Evolutionary conservation across 2,113 vertebrate species (phyloP).

Genomic region (Alligator mississippiensis): DNA sequence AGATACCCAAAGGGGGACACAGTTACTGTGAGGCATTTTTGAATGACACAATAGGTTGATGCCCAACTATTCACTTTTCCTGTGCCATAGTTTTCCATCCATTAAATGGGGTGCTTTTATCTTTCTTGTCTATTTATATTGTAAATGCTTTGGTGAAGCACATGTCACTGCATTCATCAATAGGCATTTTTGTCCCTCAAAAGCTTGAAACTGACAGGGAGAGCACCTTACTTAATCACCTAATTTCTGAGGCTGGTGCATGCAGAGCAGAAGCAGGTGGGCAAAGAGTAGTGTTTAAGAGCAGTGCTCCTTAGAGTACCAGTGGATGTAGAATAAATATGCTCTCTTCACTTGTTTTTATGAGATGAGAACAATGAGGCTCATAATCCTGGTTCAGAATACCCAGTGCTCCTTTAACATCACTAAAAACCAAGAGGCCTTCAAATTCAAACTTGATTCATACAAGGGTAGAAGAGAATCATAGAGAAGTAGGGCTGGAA

Average conservation of each 20-base stretch:
- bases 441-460: background rate
- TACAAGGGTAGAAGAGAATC: background rate
- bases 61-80: background rate
- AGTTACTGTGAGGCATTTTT: background rate
- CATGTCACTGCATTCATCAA: background rate
- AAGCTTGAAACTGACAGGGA: too few relatives aligned
- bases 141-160: background rate
- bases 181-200: background rate
- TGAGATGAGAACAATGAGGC: background rate
- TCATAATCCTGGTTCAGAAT: background rate
- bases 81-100: background rate
- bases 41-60: background rate
- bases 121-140: background rate
- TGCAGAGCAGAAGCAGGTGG: too few relatives aligned
- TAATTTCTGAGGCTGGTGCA: too few relatives aligned
- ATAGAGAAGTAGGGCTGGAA: too few relatives aligned
- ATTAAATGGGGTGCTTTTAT: rapidly evolving
- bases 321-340: too few relatives aligned
- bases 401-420: background rate
- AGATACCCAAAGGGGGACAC: background rate
- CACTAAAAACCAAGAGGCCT: background rate
- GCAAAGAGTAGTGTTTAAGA: too few relatives aligned
- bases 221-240: too few relatives aligned
- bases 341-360: too few relatives aligned
- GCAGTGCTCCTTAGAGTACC: too few relatives aligned